Conservation (phyloP, 2,113 vertebrate species). For the Mellivora capensis region DNA sequence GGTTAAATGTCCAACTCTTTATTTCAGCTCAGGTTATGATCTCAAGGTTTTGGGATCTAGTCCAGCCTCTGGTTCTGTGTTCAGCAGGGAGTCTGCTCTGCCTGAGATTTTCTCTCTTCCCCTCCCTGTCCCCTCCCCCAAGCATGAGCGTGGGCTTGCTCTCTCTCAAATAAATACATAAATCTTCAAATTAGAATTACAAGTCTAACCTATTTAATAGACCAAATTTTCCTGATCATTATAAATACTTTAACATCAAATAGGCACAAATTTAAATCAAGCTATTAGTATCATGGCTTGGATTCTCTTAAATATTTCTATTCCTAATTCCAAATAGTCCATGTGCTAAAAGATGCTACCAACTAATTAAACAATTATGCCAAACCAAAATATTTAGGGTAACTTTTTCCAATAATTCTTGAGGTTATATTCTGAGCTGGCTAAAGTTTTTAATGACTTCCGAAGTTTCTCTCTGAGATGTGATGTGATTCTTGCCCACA, state of each 20-base stretch:
- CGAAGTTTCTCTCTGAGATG: neutral
- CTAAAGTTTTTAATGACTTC: neutral
- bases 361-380: neutral
- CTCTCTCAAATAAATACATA: too few relatives aligned
- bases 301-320: conserved; percentile 1
- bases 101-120: neutral
- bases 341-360: neutral
- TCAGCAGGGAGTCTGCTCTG: neutral
- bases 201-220: neutral
- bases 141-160: too few relatives aligned
- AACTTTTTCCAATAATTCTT: neutral
- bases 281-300: neutral
- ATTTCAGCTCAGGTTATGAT: neutral
- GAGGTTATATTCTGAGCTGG: neutral
- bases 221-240: neutral
- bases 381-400: conserved; percentile 20
- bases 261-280: neutral
- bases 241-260: neutral
- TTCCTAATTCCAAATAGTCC: neutral
- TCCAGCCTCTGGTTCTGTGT: too few relatives aligned
- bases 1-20: neutral
- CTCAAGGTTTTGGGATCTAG: neutral
- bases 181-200: neutral
- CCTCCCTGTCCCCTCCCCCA: too few relatives aligned
- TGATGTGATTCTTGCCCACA: neutral